phyloP scores from a whole-genome alignment of 2,888 invertebrate genomes.

The Mimas tiliae region DNA sequence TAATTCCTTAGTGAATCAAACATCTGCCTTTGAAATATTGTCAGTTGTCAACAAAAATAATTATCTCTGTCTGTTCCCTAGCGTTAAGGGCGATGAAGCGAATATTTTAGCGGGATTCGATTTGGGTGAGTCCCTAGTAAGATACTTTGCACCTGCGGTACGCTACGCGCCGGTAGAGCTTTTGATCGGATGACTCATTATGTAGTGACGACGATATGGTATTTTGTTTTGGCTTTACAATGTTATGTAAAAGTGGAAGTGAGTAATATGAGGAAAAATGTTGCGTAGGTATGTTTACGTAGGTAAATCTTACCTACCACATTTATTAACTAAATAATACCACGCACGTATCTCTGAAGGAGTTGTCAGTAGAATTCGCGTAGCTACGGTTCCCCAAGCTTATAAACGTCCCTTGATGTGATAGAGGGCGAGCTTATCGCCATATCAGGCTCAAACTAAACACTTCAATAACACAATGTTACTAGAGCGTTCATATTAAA shows the following conservation, averaged over 20 bases:
- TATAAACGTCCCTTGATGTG: no score
- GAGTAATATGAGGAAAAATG: neutral
- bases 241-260: conserved; percentile 4
- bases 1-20: conserved; percentile 59
- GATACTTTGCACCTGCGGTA: conserved; percentile 24
- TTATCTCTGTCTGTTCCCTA: conserved; percentile 60
- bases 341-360: no score
- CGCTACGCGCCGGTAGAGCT: no score
- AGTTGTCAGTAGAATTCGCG: no score
- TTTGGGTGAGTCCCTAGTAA: conserved; percentile 29
- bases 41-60: conserved; percentile 64
- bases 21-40: conserved; percentile 64
- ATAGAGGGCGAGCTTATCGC: no score
- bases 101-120: conserved; percentile 59
- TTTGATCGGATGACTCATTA: conserved; percentile 15
- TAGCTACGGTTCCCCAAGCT: no score
- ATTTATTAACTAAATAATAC: no score
- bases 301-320: no score
- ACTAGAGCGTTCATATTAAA: no score
- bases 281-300: neutral
- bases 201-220: neutral
- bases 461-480: no score
- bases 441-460: no score
- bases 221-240: conserved; percentile 20
- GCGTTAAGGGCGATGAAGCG: conserved; percentile 58